Percentiles rank a stretch among this genome's conserved stretches.
Evolutionary conservation across 2,888 invertebrate genomes (phyloP).

Genomic region (Diplolepis rosae): DNA sequence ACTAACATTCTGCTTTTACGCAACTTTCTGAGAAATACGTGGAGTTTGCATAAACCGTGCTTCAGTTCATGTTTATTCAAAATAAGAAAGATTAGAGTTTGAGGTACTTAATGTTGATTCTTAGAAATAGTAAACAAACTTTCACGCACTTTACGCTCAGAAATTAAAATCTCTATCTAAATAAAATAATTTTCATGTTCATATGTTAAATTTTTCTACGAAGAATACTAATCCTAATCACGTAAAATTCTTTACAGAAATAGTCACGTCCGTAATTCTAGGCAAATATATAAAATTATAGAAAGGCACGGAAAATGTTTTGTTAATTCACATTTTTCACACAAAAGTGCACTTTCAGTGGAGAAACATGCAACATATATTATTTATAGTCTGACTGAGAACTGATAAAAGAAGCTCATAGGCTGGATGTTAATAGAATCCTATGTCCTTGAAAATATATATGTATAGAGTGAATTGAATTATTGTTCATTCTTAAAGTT

Average conservation of each 20-base stretch:
- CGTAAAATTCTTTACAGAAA: no score
- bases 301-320: no score
- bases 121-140: neutral
- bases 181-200: no score
- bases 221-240: no score
- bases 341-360: no score
- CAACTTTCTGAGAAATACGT: constrained; percentile 1
- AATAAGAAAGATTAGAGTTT: neutral
- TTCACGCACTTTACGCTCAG: neutral
- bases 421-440: neutral
- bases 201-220: no score
- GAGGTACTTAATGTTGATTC: neutral
- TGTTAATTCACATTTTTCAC: no score
- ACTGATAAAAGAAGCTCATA: neutral
- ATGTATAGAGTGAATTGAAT: constrained; percentile 23
- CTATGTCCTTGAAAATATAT: neutral
- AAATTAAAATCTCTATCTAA: neutral
- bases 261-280: no score
- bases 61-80: constrained; percentile 11
- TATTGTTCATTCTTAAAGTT: constrained; percentile 20
- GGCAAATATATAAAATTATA: no score
- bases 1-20: constrained; percentile 15
- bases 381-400: neutral
- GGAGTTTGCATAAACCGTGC: neutral
- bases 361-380: no score